These are phyloP conservation scores for Paramacrobiotus metropolitanus DNA, from an alignment of 1,140 invertebrate genomes.

Conservation along the genomic window DNA sequence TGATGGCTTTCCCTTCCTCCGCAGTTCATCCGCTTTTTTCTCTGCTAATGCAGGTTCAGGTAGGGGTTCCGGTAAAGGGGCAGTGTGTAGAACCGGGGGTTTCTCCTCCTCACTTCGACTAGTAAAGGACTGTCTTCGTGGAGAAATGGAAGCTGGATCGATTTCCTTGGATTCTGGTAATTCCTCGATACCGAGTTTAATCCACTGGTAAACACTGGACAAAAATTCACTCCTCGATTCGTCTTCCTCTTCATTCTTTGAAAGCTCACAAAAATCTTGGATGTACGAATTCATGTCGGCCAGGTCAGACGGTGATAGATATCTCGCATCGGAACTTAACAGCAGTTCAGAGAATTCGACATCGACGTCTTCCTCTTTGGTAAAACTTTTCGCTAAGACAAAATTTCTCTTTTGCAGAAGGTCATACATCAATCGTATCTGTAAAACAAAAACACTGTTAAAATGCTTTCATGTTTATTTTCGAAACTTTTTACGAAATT, in stretches of 20 bases:
- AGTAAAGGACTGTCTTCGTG: no score
- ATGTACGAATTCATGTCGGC: neutral
- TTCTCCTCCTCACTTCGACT: neutral
- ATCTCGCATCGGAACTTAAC: neutral
- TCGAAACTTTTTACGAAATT: no score
- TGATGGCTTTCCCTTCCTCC: neutral
- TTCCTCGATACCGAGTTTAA: neutral
- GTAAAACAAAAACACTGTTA: neutral
- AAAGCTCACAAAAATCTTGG: no score
- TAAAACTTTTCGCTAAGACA: neutral
- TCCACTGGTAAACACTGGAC: neutral
- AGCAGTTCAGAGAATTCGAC: neutral
- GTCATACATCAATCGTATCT: conserved; percentile 2
- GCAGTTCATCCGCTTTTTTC: neutral
- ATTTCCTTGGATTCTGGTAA: neutral
- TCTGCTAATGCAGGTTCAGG: neutral
- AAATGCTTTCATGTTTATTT: no score
- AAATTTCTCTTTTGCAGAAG: neutral
- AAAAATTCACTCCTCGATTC: no score
- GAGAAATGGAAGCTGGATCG: neutral
- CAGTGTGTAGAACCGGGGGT: neutral
- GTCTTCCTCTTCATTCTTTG: neutral
- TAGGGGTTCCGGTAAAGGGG: neutral
- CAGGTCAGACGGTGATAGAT: neutral
- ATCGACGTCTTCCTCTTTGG: neutral